phyloP scores from a whole-genome alignment of 1,140 invertebrate species.

The Cydia fagiglandana region DNA sequence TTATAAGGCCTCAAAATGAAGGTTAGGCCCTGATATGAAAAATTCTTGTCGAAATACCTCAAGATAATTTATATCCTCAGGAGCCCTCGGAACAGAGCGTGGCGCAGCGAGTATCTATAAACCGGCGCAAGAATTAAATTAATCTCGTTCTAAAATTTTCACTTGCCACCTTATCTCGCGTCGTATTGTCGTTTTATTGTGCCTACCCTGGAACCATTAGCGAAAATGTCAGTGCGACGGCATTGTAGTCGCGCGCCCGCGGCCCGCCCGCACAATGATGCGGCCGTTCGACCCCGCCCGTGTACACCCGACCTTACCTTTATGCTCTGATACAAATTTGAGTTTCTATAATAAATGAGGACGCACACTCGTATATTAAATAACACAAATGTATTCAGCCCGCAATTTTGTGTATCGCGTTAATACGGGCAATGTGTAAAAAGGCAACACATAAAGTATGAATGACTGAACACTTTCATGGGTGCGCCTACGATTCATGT shows the following conservation, averaged over 20 bases:
- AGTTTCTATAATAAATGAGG: conserved; percentile 69
- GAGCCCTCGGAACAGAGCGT: conserved; percentile 8
- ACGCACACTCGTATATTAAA: conserved; percentile 51
- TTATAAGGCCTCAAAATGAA: conserved; percentile 9
- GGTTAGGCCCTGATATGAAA: conserved; percentile 6
- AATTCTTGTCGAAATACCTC: conserved; percentile 21
- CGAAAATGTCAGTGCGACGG: conserved; percentile 75
- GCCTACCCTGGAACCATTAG: conserved; percentile 77
- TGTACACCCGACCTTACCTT: conserved; percentile 61
- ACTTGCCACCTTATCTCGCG: conserved; percentile 76
- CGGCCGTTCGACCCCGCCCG: conserved; percentile 65
- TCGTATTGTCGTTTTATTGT: conserved; percentile 78
- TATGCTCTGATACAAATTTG: conserved; percentile 69
- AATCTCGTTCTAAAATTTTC: conserved; percentile 76
- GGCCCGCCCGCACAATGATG: conserved; percentile 70
- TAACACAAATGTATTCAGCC: conserved; percentile 39
- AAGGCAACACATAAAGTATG: conserved; percentile 48
- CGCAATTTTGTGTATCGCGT: conserved; percentile 39
- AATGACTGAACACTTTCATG: conserved; percentile 62
- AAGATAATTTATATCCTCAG: conserved; percentile 31
- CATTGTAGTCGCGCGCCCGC: conserved; percentile 72
- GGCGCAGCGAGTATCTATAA: conserved; percentile 48
- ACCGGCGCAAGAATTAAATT: conserved; percentile 64
- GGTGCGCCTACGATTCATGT: conserved; percentile 58
- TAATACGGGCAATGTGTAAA: conserved; percentile 42